Conservation (phyloP, 2,888 invertebrate species). For the Glaucopsyche alexis region DNA sequence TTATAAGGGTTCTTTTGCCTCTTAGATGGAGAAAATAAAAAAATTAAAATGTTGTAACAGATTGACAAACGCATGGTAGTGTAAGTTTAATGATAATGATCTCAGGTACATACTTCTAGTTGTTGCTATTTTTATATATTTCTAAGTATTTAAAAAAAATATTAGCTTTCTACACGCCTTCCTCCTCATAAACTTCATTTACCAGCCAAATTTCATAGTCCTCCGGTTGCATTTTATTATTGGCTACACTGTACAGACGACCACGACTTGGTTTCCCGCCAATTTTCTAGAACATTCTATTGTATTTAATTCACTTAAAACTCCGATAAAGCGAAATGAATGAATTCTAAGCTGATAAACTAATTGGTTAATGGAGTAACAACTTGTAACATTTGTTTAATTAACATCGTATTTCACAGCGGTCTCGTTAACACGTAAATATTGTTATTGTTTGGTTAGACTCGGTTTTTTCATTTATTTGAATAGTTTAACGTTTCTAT, state of each 20-base stretch:
- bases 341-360: slow-evolving; percentile 10
- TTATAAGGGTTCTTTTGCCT: no score
- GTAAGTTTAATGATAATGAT: no score
- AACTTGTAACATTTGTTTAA: background rate
- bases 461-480: background rate
- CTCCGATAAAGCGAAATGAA: background rate
- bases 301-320: background rate
- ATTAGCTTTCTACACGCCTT: no score
- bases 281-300: slow-evolving; percentile 8
- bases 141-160: no score
- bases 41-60: no score
- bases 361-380: slow-evolving; percentile 5
- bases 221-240: background rate
- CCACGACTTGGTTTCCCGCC: background rate
- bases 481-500: background rate
- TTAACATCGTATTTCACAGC: background rate
- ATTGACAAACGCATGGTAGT: no score
- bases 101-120: no score
- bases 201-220: no score
- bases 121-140: no score
- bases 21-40: no score
- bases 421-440: background rate
- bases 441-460: background rate
- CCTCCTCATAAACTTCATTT: no score
- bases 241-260: background rate